Evolutionary conservation across 2,888 invertebrate species (phyloP), one percentile per base, ranked within the genome.

Genomic region (Dicycla oo): DNA sequence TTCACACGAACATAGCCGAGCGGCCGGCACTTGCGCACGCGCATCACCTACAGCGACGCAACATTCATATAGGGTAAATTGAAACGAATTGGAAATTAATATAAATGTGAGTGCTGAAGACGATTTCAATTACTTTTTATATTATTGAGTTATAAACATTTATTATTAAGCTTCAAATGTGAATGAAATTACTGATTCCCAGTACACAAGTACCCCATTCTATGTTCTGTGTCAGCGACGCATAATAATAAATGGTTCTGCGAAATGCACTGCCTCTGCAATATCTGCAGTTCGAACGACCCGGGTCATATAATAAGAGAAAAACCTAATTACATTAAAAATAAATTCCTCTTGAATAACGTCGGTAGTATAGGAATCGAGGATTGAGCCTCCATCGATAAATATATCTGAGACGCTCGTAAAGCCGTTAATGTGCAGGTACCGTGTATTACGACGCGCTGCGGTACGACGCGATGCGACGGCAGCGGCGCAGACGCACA

Each of bases 81-180:
- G 82, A 85, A 84, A 82, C 87, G 80, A 86, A 84, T 86, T 57
- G 85, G 43, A 86, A 84, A 84, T 86, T 47, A 84, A 78, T 75
- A 78, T 68, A 63, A 74, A 78, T 71, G 69, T 69, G 81, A 68
- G 65, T 53, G 47, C 43, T 75, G 56, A 47, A 73, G 54, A 69
- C 47, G 23, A 64, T 65, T 70, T 72, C 53, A 60, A 77, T 63
- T 70, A 69, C 66, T 60, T 67, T 68, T 75, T 73, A 69, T 73
- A 69, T 75, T 78, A 68, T 81, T 86, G 38, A 78, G 73, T 73
- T 73, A 67, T 83, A 58, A 72, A 57, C 68, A 57, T 68, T 51
- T 54, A 72, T 53, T 64, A 47, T 57, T 49, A 30, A 60, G 26
- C 13, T 54, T 54, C n/a, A 51, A 63, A 54, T 10, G 26, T 43